These are phyloP conservation scores for Osmoderma eremita DNA, from an alignment of 2,888 invertebrate species.

Conservation along the genomic window DNA sequence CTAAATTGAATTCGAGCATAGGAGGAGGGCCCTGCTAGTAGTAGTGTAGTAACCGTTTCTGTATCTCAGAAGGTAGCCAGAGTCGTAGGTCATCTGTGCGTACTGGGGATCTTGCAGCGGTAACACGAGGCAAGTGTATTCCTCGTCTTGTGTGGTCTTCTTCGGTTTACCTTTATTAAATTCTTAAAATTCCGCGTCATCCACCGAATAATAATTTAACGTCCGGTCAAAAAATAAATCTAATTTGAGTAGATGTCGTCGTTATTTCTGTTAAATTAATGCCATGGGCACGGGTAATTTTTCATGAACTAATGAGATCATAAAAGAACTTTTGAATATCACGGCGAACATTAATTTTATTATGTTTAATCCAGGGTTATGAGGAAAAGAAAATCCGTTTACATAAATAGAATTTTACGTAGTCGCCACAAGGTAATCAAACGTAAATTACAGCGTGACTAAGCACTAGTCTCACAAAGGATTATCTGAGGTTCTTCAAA, in stretches of 20 bases:
- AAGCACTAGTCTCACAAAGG: no score
- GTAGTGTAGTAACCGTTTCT: not conserved
- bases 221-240: slow-evolving; percentile 13
- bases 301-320: slow-evolving; percentile 9
- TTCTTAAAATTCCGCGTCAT: slow-evolving; percentile 28
- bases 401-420: no score
- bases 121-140: not conserved
- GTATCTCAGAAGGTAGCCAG: slow-evolving; percentile 15
- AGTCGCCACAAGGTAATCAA: no score
- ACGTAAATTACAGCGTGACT: no score
- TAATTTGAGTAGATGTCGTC: slow-evolving; percentile 13
- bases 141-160: slow-evolving; percentile 27
- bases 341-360: no score
- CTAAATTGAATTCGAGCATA: slow-evolving; percentile 28
- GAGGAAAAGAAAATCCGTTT: no score
- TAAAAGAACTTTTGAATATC: not conserved
- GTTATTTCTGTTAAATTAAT: slow-evolving; percentile 2
- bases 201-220: slow-evolving; percentile 20
- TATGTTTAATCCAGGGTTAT: no score
- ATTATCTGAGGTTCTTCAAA: no score
- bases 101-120: slow-evolving; percentile 11
- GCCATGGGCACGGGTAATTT: not conserved
- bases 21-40: slow-evolving; percentile 6
- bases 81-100: slow-evolving; percentile 6
- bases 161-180: slow-evolving; percentile 24